Evolutionary conservation across 2,113 vertebrate species (phyloP).

Genomic region (Puma concolor): DNA sequence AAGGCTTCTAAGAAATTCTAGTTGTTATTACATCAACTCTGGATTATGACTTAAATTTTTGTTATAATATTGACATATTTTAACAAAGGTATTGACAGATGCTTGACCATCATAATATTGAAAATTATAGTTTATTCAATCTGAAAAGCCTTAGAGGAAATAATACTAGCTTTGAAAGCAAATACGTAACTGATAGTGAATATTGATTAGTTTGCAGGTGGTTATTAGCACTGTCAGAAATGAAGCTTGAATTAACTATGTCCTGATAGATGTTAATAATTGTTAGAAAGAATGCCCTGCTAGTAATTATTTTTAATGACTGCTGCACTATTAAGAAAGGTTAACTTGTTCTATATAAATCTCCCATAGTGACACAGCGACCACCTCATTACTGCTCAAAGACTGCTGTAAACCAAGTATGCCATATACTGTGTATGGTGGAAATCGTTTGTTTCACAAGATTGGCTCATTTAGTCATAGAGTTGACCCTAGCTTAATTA

Average conservation of each 20-base stretch:
- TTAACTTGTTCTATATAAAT: conserved; percentile 80
- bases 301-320: conserved; percentile 83
- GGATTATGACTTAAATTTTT: conserved; percentile 27
- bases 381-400: conserved; percentile 79
- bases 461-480: conserved; percentile 66
- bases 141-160: conserved; percentile 57
- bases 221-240: conserved; percentile 77
- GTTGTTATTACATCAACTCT: conserved; percentile 22
- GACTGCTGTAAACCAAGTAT: conserved; percentile 67
- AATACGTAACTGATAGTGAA: conserved; percentile 61
- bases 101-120: neutral
- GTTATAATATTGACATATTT: neutral
- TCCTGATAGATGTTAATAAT: conserved; percentile 74
- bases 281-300: conserved; percentile 65
- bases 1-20: neutral
- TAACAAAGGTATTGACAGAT: conserved; percentile 37
- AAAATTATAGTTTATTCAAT: conserved; percentile 35
- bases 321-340: conserved; percentile 77
- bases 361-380: conserved; percentile 74
- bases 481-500: conserved; percentile 82
- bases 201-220: conserved; percentile 75
- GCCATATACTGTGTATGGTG: conserved; percentile 44
- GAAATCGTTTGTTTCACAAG: conserved; percentile 73
- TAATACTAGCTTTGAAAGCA: conserved; percentile 66
- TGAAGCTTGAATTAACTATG: conserved; percentile 75